Conservation (phyloP, 2,797 vertebrate species). For the Garrulus glandarius region DNA sequence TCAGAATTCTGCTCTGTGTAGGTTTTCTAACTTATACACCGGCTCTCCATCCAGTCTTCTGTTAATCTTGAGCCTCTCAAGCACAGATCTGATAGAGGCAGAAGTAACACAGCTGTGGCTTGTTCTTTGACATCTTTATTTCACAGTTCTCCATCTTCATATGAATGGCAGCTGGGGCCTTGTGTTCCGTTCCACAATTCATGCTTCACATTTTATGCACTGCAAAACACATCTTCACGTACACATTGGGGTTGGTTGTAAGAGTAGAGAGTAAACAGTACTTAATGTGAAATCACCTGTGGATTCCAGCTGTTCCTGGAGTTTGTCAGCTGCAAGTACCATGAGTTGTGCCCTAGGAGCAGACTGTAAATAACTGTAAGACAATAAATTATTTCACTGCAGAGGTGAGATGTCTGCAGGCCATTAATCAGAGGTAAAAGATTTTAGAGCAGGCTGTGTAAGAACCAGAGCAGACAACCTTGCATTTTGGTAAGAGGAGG, state of each 20-base stretch:
- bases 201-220: background rate
- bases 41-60: background rate
- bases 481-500: background rate
- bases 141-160: background rate
- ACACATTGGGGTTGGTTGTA: background rate
- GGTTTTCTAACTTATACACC: background rate
- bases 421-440: background rate
- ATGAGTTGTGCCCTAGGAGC: background rate
- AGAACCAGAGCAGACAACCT: background rate
- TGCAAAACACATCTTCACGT: background rate
- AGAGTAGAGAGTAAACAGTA: background rate
- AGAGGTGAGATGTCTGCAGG: background rate
- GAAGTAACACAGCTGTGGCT: background rate
- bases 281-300: background rate
- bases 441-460: background rate
- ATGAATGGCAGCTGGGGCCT: background rate
- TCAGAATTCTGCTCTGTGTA: background rate
- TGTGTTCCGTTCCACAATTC: background rate
- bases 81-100: background rate
- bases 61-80: background rate
- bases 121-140: background rate
- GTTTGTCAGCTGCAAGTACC: background rate
- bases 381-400: background rate
- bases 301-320: background rate
- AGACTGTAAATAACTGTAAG: background rate